Conservation (phyloP, 2,113 vertebrate species). For the Larimichthys crocea region DNA sequence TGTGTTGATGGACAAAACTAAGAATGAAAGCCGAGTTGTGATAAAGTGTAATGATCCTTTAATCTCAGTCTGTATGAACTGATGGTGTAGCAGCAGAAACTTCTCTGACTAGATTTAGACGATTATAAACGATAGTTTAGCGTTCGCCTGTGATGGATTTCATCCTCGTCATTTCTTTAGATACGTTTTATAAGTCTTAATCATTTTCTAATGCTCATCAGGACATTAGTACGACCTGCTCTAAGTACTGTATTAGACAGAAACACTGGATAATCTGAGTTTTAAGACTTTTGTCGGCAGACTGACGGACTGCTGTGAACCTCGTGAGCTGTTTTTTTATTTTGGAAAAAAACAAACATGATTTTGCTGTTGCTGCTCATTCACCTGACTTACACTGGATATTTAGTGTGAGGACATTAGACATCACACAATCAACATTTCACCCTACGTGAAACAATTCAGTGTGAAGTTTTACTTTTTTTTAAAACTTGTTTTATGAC, state of each 20-base stretch:
- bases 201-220: slow-evolving; percentile 31
- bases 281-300: slow-evolving; percentile 16
- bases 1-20: background rate
- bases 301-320: slow-evolving; percentile 32
- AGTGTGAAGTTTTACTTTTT: slow-evolving; percentile 29
- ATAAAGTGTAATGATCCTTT: background rate
- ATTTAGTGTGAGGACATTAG: background rate
- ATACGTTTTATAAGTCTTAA: slow-evolving; percentile 21
- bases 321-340: slow-evolving; percentile 14
- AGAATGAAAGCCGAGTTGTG: slow-evolving; percentile 1
- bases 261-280: slow-evolving; percentile 16
- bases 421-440: slow-evolving; percentile 16
- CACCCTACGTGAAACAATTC: slow-evolving; percentile 3
- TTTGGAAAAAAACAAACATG: too few species aligned
- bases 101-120: slow-evolving; percentile 12
- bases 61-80: slow-evolving; percentile 22
- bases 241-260: slow-evolving; percentile 45
- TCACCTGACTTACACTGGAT: background rate
- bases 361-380: slow-evolving; percentile 33
- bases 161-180: slow-evolving; percentile 11
- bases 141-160: slow-evolving; percentile 16
- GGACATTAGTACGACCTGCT: slow-evolving; percentile 27
- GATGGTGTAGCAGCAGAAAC: slow-evolving; percentile 5
- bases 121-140: background rate
- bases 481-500: slow-evolving; percentile 29